Evolutionary conservation across 1,140 invertebrate genomes (phyloP).

Genomic region (Drosophila parvula): DNA sequence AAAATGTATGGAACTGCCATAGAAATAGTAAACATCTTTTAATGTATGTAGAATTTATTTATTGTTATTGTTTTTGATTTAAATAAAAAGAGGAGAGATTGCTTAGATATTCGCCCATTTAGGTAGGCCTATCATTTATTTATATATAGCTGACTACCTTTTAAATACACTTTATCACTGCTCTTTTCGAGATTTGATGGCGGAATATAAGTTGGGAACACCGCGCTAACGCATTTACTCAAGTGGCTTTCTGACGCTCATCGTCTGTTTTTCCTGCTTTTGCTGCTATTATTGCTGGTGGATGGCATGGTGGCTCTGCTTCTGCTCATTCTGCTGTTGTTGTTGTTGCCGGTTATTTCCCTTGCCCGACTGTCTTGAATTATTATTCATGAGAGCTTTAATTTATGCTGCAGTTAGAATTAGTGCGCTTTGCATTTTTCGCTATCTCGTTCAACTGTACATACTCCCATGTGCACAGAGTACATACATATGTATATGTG

Average conservation of each 20-base stretch:
- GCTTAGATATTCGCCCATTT: no score
- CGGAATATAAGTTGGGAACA: constrained; percentile 17
- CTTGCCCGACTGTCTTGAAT: constrained; percentile 69
- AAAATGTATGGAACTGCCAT: neutral
- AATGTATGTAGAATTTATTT: no score
- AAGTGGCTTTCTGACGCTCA: constrained; percentile 53
- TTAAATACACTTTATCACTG: neutral
- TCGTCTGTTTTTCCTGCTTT: constrained; percentile 43
- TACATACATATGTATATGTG: constrained; percentile 23
- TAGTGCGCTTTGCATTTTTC: constrained; percentile 79
- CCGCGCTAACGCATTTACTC: constrained; percentile 37
- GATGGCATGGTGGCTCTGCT: constrained; percentile 1
- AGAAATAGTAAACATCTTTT: neutral
- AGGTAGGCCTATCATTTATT: no score
- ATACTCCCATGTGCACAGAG: constrained; percentile 33
- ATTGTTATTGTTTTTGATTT: no score
- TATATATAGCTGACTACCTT: no score
- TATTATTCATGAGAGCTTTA: constrained; percentile 81
- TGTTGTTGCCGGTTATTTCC: constrained; percentile 41
- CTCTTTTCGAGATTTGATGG: neutral
- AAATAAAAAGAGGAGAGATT: no score
- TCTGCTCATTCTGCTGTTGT: constrained; percentile 6
- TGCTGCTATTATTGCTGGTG: constrained; percentile 13
- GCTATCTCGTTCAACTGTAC: constrained; percentile 30
- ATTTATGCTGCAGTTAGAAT: constrained; percentile 82